Base-by-base conservation (phyloP, 2,797 vertebrate genomes). In the Cossypha heuglini region DNA sequence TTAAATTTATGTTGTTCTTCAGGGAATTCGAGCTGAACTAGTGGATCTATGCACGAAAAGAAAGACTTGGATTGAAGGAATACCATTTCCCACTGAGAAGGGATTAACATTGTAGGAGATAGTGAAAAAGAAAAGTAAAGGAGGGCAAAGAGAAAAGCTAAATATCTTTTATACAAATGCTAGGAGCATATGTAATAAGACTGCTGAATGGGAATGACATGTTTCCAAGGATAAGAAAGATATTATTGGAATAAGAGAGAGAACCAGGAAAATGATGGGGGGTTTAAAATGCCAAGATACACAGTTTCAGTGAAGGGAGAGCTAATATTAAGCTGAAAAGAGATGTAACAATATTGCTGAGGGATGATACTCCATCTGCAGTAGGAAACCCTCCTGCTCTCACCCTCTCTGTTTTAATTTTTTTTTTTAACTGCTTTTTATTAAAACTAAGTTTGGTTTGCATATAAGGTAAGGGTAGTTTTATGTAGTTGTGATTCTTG, bases 151-250 rank as follows among this genome's bases (percentile, higher is more conserved):
- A 96, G 96, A 97, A 96, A 96, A 96, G 96, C 97, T 96, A 97
- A 97, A 89, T 97, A 96, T 96, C 95, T 96, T 95, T 95, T 91
- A 90, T 95, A 96, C 95, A 97, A 97, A 97, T 96, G 93, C 94
- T 97, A 81, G 96, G 68, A 96, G 89, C 59, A 77, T 96, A 83
- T 96, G 93, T 97, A 96, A 95, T 96, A 95, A 96, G 90, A 91
- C 91, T 94, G 84, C 88, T 96, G 96, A 97, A 95, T 96, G 94
- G 94, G 95, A 96, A 76, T 94, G 96, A 96, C 94, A 95, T 93
- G 90, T 96, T 97, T 97, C 97, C 91, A 96, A 94, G 94, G 95
- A 96, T 93, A 96, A 96, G 94, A 88, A 93, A 96, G 94, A 94
- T 95, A 96, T 95, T 97, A 96, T 26, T 97, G 95, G 95, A 97